Base-by-base conservation (phyloP, 2,888 invertebrate species). In the Meiosimyza platycephala region DNA sequence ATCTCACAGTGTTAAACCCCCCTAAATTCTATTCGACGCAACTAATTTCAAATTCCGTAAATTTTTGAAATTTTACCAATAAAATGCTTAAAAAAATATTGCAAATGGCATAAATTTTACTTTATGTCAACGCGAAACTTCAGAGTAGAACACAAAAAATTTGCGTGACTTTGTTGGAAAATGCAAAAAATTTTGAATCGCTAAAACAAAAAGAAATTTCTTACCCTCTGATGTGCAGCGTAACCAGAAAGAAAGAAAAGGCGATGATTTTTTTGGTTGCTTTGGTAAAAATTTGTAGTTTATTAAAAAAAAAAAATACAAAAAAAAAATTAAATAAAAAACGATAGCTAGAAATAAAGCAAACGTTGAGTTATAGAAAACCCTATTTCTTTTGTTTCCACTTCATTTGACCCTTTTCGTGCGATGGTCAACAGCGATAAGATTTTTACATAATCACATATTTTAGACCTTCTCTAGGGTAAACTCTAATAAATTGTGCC, bases 1-100 rank as follows among this genome's bases (percentile, higher is more conserved):
- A 54, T 66, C 28, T 52, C 65, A 51, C 12, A 15, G 65, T 28
- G 54, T 48, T n/a, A 13, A 57, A 12, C 33, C 64, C n/a, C 4
- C n/a, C 16, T 16, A 13, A 13, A 12, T 15, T 15, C 18, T 1
- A n/a, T 4, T 4, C n/a, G 13, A 60, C 22, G 63, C 62, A 50
- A 67, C 71, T 71, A 74, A 71, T 74, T 74, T 74, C 69, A 59
- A 72, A 74, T 69, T 69, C 72, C 74, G 68, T 68, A 72, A 72
- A 57, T 55, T 55, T 47, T 54, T 64, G 28, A n/a, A n/a, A 62
- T 40, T 40, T 62, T 33, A 62, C 33, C 60, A n/a, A 47, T 16
- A 33, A 62, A 40, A 62, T 40, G 60, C 60, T 33, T 33, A 16
- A 64, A 47, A 54, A 54, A 54, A 54, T 16, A 65, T 40, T 40